phyloP scores from a whole-genome alignment of 2,888 invertebrate species.

The Monochamus alternatus region DNA sequence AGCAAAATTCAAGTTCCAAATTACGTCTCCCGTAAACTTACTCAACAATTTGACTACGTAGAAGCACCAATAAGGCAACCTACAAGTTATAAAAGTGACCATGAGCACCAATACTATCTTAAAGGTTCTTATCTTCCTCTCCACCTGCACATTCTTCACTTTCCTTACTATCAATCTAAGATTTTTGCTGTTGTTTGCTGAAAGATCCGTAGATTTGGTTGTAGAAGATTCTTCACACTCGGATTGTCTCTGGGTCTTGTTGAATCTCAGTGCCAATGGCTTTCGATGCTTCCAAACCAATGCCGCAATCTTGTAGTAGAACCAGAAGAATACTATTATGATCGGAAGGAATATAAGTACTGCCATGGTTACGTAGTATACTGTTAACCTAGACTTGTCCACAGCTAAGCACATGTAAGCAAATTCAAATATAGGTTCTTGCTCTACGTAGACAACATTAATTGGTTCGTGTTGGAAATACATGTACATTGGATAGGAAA shows the following conservation, averaged over 20 bases:
- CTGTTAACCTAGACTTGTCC: slow-evolving; percentile 55
- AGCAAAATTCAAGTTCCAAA: slow-evolving; percentile 72
- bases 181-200: slow-evolving; percentile 41
- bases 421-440: slow-evolving; percentile 56
- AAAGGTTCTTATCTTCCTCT: slow-evolving; percentile 74
- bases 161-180: slow-evolving; percentile 52
- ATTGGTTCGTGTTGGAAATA: slow-evolving; percentile 65
- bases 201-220: slow-evolving; percentile 53
- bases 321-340: slow-evolving; percentile 71
- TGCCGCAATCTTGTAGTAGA: slow-evolving; percentile 72
- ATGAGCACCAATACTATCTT: slow-evolving; percentile 74
- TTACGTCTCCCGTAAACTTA: slow-evolving; percentile 56
- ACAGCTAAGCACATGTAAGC: slow-evolving; percentile 59
- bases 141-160: slow-evolving; percentile 59
- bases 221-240: slow-evolving; percentile 58
- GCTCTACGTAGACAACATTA: slow-evolving; percentile 55
- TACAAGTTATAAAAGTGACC: slow-evolving; percentile 72
- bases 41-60: slow-evolving; percentile 69
- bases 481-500: slow-evolving; percentile 69
- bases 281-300: slow-evolving; percentile 72
- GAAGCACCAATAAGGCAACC: slow-evolving; percentile 73
- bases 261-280: slow-evolving; percentile 56
- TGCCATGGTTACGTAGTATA: slow-evolving; percentile 62
- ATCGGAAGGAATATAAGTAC: slow-evolving; percentile 71
- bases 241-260: slow-evolving; percentile 49